Conservation (phyloP, 2,113 vertebrate genomes). For the Aegithalos caudatus region DNA sequence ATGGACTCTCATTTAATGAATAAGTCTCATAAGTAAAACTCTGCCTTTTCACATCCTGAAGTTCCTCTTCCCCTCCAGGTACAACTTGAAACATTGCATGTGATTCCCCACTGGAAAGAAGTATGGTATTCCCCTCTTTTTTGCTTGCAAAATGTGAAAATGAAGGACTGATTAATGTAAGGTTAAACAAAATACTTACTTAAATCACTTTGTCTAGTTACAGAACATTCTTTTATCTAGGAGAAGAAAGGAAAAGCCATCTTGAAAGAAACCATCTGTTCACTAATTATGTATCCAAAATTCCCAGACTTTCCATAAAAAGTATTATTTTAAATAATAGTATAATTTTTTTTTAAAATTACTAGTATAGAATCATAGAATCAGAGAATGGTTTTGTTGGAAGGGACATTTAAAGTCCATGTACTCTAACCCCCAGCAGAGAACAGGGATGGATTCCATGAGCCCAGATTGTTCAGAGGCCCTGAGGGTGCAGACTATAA, state of each 20-base stretch:
- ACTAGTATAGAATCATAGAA: neutral
- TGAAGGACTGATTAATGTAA: neutral
- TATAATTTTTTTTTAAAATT: too few relatives aligned
- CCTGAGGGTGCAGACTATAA: neutral
- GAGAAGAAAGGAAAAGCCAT: neutral
- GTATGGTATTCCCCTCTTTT: neutral
- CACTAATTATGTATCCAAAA: neutral
- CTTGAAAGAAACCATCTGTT: neutral
- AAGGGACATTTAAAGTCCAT: neutral
- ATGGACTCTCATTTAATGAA: neutral
- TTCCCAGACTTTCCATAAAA: neutral
- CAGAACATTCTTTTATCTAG: neutral
- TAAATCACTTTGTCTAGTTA: neutral
- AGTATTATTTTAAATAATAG: neutral
- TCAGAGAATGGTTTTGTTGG: neutral
- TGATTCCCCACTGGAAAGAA: neutral
- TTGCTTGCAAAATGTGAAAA: neutral
- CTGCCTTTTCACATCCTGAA: neutral
- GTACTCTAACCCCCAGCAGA: neutral
- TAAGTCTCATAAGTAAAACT: neutral
- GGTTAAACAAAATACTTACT: neutral
- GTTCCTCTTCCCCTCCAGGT: neutral
- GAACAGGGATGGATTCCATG: fast-evolving
- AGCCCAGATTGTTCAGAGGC: neutral
- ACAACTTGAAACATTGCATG: neutral